phyloP scores from a whole-genome alignment of 1,140 invertebrate species.

The Rhagoletis zephyria region DNA sequence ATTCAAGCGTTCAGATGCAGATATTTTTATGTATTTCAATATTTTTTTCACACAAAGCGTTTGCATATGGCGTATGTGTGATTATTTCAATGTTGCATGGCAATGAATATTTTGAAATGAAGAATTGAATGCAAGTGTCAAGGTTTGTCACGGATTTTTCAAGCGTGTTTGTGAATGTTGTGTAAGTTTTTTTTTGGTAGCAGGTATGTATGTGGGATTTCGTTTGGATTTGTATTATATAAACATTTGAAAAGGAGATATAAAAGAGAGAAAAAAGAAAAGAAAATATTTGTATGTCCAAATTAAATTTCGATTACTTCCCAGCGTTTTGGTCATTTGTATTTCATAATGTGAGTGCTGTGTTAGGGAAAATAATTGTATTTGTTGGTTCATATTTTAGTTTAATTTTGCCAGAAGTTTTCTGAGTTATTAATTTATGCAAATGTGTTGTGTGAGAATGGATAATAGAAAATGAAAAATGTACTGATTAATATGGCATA shows the following conservation, averaged over 20 bases:
- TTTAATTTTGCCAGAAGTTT: not conserved
- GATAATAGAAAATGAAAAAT: no score
- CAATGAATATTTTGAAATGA: not conserved
- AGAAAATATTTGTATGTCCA: slow-evolving; percentile 56
- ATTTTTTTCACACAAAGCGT: slow-evolving; percentile 8
- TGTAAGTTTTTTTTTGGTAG: not conserved
- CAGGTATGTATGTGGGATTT: not conserved
- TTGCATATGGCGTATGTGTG: not conserved
- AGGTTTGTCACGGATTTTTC: not conserved
- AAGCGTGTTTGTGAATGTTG: not conserved
- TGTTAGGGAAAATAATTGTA: not conserved
- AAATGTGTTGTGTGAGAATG: not conserved
- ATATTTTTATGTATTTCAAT: no score
- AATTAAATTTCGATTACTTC: slow-evolving; percentile 55
- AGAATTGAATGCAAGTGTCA: not conserved
- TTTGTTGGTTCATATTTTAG: not conserved
- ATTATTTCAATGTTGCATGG: not conserved
- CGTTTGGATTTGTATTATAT: not conserved
- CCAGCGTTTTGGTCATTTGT: slow-evolving; percentile 24
- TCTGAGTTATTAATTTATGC: not conserved
- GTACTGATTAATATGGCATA: no score
- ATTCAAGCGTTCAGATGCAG: no score
- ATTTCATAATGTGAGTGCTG: not conserved
- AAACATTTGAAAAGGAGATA: slow-evolving; percentile 50
- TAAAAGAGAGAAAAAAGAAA: slow-evolving; percentile 56